Percentiles rank a stretch among this genome's conserved stretches.
Conservation (phyloP, 2,797 vertebrate species). For the Myoxocephalus aenaeus region DNA sequence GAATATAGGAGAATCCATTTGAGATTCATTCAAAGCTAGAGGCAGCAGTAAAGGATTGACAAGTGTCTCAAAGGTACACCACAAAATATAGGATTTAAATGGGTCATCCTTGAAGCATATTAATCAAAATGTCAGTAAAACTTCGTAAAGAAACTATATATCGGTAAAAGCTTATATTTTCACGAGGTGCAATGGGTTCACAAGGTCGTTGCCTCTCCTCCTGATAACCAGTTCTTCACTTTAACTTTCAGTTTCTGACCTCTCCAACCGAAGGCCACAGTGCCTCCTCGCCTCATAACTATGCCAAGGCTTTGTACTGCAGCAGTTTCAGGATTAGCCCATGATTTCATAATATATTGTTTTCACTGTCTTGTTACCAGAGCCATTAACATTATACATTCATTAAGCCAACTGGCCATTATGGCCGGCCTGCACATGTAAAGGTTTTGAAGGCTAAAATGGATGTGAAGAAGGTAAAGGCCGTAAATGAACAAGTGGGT, state of each 20-base stretch:
- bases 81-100: slow-evolving; percentile 51
- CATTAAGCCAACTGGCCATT: slow-evolving; percentile 65
- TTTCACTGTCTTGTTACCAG: slow-evolving; percentile 41
- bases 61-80: slow-evolving; percentile 34
- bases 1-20: slow-evolving; percentile 28
- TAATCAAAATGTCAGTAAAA: slow-evolving; percentile 28
- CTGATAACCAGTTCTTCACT: neutral
- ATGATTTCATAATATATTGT: slow-evolving; percentile 52
- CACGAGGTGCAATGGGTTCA: slow-evolving; percentile 2
- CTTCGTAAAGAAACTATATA: neutral
- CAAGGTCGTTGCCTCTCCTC: slow-evolving; percentile 29
- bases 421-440: slow-evolving; percentile 42
- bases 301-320: neutral
- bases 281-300: neutral
- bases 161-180: slow-evolving; percentile 33
- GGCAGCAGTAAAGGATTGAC: slow-evolving; percentile 24
- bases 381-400: slow-evolving; percentile 63
- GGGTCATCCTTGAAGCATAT: slow-evolving; percentile 36
- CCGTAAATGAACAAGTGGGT: slow-evolving; percentile 49
- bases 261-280: neutral
- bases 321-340: slow-evolving; percentile 10
- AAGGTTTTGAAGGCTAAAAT: slow-evolving; percentile 53
- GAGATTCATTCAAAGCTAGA: slow-evolving; percentile 45
- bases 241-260: neutral
- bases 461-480: slow-evolving; percentile 42